A percentile compares a stretch with the other conserved stretches of the same genome.
These are phyloP conservation scores for Enteromius treurensis DNA, from an alignment of 2,797 vertebrate genomes.

Conservation along the genomic window DNA sequence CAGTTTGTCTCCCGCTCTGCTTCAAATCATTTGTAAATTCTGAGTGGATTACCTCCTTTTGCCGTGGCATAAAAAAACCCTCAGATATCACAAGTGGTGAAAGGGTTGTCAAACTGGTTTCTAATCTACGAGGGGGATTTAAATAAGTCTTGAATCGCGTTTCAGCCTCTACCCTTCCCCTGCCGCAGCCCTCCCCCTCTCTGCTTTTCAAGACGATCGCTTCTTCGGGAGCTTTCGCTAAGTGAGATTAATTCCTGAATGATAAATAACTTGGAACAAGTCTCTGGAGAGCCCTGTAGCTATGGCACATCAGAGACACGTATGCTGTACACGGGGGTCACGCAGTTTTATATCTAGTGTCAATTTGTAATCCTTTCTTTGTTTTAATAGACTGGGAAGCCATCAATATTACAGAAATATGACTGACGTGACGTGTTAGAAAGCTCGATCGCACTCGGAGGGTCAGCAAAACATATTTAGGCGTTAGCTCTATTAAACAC, in stretches of 20 bases:
- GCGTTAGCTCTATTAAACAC: slow-evolving; percentile 53
- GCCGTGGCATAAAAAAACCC: slow-evolving; percentile 71
- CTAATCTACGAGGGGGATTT: slow-evolving; percentile 85
- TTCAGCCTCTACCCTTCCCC: slow-evolving; percentile 58
- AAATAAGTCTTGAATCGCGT: slow-evolving; percentile 78
- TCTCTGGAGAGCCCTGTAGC: slow-evolving; percentile 60
- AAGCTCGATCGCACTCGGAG: background rate
- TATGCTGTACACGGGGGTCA: slow-evolving; percentile 64
- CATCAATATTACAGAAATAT: background rate
- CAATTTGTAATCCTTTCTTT: slow-evolving; percentile 69
- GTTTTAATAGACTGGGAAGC: slow-evolving; percentile 61
- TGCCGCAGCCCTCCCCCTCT: slow-evolving; percentile 65
- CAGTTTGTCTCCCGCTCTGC: slow-evolving; percentile 70
- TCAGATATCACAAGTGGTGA: slow-evolving; percentile 73
- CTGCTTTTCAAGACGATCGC: slow-evolving; percentile 72
- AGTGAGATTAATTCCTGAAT: slow-evolving; percentile 83
- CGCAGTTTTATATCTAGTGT: slow-evolving; percentile 63
- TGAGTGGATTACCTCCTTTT: slow-evolving; percentile 78
- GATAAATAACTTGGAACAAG: slow-evolving; percentile 80
- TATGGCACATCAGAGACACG: slow-evolving; percentile 64
- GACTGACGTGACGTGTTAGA: background rate
- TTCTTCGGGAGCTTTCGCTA: slow-evolving; percentile 72
- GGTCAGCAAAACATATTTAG: background rate
- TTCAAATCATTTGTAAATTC: slow-evolving; percentile 74
- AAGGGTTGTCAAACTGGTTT: slow-evolving; percentile 80